Evolutionary conservation across 2,888 invertebrate species (phyloP).

Genomic region (Caenorhabditis sulstoni): DNA sequence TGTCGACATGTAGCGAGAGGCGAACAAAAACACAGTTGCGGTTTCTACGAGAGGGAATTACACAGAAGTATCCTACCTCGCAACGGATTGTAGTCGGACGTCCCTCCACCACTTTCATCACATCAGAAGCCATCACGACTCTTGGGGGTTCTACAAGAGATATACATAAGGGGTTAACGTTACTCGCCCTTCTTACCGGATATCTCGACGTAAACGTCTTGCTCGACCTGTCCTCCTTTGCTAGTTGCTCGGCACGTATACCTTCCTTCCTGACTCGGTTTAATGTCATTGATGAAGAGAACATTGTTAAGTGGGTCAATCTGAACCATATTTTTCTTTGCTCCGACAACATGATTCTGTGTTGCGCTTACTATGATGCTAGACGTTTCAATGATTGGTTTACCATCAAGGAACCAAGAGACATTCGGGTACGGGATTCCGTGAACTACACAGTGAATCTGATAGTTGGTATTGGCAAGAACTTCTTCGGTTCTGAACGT

Average conservation of each 20-base stretch:
- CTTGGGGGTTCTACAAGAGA: slow-evolving; percentile 73
- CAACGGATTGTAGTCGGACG: slow-evolving; percentile 81
- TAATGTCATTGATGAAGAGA: slow-evolving; percentile 55
- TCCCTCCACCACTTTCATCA: slow-evolving; percentile 80
- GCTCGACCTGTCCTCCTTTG: slow-evolving; percentile 81
- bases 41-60: not conserved
- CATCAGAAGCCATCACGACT: slow-evolving; percentile 68
- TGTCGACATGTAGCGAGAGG: not conserved
- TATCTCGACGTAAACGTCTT: slow-evolving; percentile 78
- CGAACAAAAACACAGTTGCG: not conserved
- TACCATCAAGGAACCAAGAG: slow-evolving; percentile 74
- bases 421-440: slow-evolving; percentile 61
- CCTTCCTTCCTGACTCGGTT: slow-evolving; percentile 80
- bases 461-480: slow-evolving; percentile 79
- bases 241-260: slow-evolving; percentile 82
- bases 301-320: slow-evolving; percentile 31
- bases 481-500: slow-evolving; percentile 78
- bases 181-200: slow-evolving; percentile 61
- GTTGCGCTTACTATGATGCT: slow-evolving; percentile 61
- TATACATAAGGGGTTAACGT: not conserved
- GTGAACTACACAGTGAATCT: slow-evolving; percentile 81
- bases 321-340: slow-evolving; percentile 44
- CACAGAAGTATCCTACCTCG: slow-evolving; percentile 74
- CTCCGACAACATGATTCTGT: too few species aligned
- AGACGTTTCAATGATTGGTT: slow-evolving; percentile 57